phyloP scores from a whole-genome alignment of 1,140 invertebrate species.

The Scaptodrosophila lebanonensis region DNA sequence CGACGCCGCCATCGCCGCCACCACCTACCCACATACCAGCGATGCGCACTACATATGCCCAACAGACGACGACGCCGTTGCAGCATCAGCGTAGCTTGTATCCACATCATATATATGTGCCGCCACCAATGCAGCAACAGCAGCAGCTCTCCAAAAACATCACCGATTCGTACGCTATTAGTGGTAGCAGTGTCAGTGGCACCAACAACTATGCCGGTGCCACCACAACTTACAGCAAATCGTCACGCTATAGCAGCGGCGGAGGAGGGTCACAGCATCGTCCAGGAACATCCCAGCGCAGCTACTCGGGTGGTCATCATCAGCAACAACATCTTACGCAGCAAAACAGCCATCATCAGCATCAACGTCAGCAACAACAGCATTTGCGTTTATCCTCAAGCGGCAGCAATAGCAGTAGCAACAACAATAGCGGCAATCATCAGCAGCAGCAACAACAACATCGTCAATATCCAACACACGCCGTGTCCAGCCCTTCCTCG shows the following conservation, averaged over 20 bases:
- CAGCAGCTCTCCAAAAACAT: constrained; percentile 61
- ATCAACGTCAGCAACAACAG: constrained; percentile 40
- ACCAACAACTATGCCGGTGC: constrained; percentile 11
- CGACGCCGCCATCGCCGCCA: constrained; percentile 11
- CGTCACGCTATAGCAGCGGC: constrained; percentile 8
- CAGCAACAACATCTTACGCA: constrained; percentile 22
- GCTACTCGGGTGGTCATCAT: constrained; percentile 25
- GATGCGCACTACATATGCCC: constrained; percentile 28
- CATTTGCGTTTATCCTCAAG: constrained; percentile 25
- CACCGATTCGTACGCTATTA: constrained; percentile 20
- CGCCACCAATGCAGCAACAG: constrained; percentile 69
- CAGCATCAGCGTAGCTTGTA: constrained; percentile 41
- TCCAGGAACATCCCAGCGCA: constrained; percentile 27
- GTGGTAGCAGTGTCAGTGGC: constrained; percentile 2
- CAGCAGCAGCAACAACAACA: constrained; percentile 30
- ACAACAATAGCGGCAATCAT: neutral
- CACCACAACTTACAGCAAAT: no score
- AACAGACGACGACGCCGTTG: constrained; percentile 20
- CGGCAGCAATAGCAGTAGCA: constrained; percentile 24
- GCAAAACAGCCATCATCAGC: constrained; percentile 32
- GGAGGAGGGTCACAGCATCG: neutral
- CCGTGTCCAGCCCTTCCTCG: no score
- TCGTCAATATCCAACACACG: constrained; percentile 18
- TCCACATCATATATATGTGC: constrained; percentile 72
- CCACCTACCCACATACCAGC: constrained; percentile 8